A percentile compares a stretch with the other conserved stretches of the same genome.
phyloP scores from a whole-genome alignment of 2,888 invertebrate species.

The Pyrgus malvae region DNA sequence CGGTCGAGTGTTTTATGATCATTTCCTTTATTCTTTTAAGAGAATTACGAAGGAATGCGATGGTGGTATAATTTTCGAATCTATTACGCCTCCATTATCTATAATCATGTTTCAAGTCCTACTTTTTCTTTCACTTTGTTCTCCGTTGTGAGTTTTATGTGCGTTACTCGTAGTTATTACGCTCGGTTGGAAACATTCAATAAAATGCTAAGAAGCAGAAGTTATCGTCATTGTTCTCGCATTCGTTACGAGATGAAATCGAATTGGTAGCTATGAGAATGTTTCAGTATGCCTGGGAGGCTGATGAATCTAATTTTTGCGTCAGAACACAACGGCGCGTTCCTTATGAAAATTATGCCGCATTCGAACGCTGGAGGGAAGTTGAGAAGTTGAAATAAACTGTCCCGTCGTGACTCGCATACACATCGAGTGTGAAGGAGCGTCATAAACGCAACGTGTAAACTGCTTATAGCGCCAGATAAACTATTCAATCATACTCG shows the following conservation, averaged over 20 bases:
- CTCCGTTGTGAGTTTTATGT: conserved; percentile 5
- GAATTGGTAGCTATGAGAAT: conserved; percentile 61
- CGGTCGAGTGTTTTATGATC: conserved; percentile 59
- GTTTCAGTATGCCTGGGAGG: conserved; percentile 62
- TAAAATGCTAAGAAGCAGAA: conserved; percentile 57
- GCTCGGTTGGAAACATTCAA: conserved; percentile 38
- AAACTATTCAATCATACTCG: no score
- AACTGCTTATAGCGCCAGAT: conserved; percentile 6
- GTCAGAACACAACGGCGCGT: conserved; percentile 60
- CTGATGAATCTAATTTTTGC: conserved; percentile 78
- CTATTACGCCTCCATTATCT: conserved; percentile 41
- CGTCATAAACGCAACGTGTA: conserved; percentile 7
- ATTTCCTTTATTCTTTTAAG: conserved; percentile 50
- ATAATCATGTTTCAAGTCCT: conserved; percentile 38
- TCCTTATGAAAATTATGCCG: conserved; percentile 79
- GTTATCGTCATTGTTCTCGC: conserved; percentile 63
- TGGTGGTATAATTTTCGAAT: conserved; percentile 53
- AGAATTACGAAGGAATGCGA: conserved; percentile 50
- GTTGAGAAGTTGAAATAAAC: conserved; percentile 79
- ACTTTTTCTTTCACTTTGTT: conserved; percentile 32
- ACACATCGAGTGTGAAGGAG: conserved; percentile 30
- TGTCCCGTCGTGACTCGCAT: conserved; percentile 76
- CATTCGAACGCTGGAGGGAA: conserved; percentile 69
- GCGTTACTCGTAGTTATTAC: background rate
- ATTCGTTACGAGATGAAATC: conserved; percentile 64